Conservation (phyloP, 2,797 vertebrate genomes). For the Dipus sagitta region DNA sequence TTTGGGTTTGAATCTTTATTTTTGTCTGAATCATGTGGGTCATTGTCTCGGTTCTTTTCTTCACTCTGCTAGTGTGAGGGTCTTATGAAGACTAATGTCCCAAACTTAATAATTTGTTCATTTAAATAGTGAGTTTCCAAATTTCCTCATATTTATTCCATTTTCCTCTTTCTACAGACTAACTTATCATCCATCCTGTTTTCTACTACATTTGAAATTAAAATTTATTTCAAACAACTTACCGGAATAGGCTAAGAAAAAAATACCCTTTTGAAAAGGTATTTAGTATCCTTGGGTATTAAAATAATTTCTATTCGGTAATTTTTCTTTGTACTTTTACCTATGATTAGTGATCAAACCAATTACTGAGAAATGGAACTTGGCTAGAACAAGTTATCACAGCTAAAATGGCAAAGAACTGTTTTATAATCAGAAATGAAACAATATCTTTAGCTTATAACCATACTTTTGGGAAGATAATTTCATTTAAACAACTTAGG, state of each 20-base stretch:
- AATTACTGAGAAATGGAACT: conserved; percentile 57
- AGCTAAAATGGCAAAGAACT: conserved; percentile 62
- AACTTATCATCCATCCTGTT: conserved; percentile 89
- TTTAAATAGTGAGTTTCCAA: conserved; percentile 57
- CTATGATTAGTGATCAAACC: conserved; percentile 67
- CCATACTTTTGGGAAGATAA: conserved; percentile 72
- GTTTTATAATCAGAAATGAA: conserved; percentile 61
- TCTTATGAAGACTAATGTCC: not conserved
- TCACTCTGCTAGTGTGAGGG: conserved; percentile 75
- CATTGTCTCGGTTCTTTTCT: conserved; percentile 80
- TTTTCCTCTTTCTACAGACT: conserved; percentile 66
- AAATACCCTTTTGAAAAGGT: conserved; percentile 77
- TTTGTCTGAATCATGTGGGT: conserved; percentile 82
- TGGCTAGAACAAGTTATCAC: conserved; percentile 49
- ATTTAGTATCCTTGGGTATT: conserved; percentile 69
- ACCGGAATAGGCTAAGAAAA: conserved; percentile 85
- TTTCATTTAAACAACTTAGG: conserved; percentile 74
- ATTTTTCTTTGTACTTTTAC: conserved; percentile 71
- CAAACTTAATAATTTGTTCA: conserved; percentile 16
- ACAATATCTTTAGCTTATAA: conserved; percentile 69
- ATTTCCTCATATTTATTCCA: conserved; percentile 52
- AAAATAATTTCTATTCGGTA: conserved; percentile 70
- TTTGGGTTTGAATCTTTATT: conserved; percentile 82
- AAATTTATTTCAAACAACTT: conserved; percentile 84
- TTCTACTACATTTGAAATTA: conserved; percentile 77